Evolutionary conservation across 2,797 vertebrate genomes (phyloP).

Genomic region (Chloroceryle inda): DNA sequence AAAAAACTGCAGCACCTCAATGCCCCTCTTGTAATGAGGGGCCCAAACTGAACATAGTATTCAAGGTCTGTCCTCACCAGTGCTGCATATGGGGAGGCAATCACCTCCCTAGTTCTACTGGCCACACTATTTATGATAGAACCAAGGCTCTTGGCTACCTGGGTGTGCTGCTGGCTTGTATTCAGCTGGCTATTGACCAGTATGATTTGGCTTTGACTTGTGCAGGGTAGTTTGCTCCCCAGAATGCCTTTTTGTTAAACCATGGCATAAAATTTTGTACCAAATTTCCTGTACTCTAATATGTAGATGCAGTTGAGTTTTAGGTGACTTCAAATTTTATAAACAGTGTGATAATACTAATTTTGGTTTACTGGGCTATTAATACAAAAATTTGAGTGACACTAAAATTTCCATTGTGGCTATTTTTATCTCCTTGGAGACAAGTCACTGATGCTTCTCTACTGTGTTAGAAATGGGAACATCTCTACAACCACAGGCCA

Average conservation of each 20-base stretch:
- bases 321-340: background rate
- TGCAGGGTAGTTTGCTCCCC: background rate
- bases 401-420: background rate
- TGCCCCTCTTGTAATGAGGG: background rate
- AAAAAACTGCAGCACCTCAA: rapidly evolving
- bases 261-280: background rate
- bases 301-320: background rate
- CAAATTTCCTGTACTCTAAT: background rate
- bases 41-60: background rate
- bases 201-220: background rate
- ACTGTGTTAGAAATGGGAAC: background rate
- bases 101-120: background rate
- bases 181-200: background rate
- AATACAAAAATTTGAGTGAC: background rate
- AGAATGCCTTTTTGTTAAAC: background rate
- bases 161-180: background rate
- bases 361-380: background rate
- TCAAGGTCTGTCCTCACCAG: background rate
- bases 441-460: background rate
- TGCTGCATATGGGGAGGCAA: background rate
- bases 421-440: background rate
- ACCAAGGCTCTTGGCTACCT: background rate
- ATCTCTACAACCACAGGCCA: background rate
- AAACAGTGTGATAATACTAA: background rate
- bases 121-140: background rate